Evolutionary conservation across 2,888 invertebrate species (phyloP).

Genomic region (Caenorhabditis sinica): DNA sequence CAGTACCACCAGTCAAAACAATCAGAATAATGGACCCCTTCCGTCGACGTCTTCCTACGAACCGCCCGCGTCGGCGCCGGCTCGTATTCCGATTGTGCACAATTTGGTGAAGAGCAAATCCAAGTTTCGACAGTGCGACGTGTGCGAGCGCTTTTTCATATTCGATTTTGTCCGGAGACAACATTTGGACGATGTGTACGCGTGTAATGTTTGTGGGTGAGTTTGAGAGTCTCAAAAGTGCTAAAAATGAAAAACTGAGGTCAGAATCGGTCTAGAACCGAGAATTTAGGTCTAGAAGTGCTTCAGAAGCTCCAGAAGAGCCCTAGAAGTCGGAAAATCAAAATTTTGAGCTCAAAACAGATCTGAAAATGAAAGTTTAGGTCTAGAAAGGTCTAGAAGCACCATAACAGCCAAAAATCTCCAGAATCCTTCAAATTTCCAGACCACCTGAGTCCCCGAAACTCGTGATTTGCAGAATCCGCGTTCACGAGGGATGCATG

Average conservation of each 20-base stretch:
- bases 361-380: neutral
- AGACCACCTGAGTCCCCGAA: neutral
- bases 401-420: no score
- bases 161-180: slow-evolving; percentile 20
- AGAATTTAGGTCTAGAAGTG: no score
- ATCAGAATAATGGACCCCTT: neutral
- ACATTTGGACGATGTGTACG: slow-evolving; percentile 44
- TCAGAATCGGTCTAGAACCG: no score
- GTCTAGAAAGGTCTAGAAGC: no score
- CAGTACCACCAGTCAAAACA: neutral
- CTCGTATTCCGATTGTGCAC: slow-evolving; percentile 46
- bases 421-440: neutral
- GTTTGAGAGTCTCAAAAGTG: neutral
- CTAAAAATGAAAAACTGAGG: neutral
- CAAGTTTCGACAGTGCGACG: slow-evolving; percentile 35
- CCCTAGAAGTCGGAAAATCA: no score
- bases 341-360: neutral
- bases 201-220: slow-evolving; percentile 66
- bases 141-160: slow-evolving; percentile 13
- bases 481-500: slow-evolving; percentile 62
- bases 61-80: slow-evolving; percentile 20
- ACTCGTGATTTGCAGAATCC: slow-evolving; percentile 44
- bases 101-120: slow-evolving; percentile 42
- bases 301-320: neutral
- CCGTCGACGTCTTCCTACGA: slow-evolving; percentile 17